Percentiles rank a stretch among this genome's conserved stretches.
These are phyloP conservation scores for Cryptoprocta ferox DNA, from an alignment of 2,797 vertebrate species.

Conservation along the genomic window DNA sequence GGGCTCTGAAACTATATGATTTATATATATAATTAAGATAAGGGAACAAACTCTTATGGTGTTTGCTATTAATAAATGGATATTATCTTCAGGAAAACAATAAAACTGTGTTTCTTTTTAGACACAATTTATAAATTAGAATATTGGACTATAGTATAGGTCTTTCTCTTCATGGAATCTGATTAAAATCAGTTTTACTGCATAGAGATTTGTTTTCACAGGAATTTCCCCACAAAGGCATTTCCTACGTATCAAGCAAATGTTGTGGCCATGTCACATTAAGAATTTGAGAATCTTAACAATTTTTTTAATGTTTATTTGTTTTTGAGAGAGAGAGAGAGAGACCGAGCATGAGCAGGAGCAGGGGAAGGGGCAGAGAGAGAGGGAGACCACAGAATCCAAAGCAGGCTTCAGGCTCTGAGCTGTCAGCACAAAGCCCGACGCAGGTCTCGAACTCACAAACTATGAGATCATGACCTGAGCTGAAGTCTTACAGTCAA, in stretches of 20 bases:
- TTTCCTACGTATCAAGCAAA: background rate
- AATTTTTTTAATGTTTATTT: too few relatives aligned
- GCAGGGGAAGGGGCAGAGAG: too few relatives aligned
- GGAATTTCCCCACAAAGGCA: background rate
- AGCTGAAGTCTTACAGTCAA: too few relatives aligned
- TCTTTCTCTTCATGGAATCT: slow-evolving; percentile 37
- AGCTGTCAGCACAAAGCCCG: too few relatives aligned
- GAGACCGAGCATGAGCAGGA: too few relatives aligned
- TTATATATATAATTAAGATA: slow-evolving; percentile 76
- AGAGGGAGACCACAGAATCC: too few relatives aligned
- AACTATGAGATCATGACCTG: too few relatives aligned
- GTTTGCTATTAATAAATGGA: slow-evolving; percentile 68
- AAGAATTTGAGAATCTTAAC: slow-evolving; percentile 3
- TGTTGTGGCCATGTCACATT: background rate
- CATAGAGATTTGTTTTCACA: slow-evolving; percentile 4
- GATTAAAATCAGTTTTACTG: slow-evolving; percentile 31
- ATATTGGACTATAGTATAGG: background rate
- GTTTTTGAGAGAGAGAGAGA: too few relatives aligned
- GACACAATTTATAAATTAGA: slow-evolving; percentile 58
- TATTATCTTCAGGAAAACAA: slow-evolving; percentile 68
- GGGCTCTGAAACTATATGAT: slow-evolving; percentile 43
- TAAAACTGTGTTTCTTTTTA: slow-evolving; percentile 49
- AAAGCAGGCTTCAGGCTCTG: too few relatives aligned
- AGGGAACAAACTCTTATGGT: slow-evolving; percentile 30
- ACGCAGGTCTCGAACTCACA: too few relatives aligned